Evolutionary conservation across 2,113 vertebrate genomes (phyloP).

Genomic region (Microcebus jonahi): DNA sequence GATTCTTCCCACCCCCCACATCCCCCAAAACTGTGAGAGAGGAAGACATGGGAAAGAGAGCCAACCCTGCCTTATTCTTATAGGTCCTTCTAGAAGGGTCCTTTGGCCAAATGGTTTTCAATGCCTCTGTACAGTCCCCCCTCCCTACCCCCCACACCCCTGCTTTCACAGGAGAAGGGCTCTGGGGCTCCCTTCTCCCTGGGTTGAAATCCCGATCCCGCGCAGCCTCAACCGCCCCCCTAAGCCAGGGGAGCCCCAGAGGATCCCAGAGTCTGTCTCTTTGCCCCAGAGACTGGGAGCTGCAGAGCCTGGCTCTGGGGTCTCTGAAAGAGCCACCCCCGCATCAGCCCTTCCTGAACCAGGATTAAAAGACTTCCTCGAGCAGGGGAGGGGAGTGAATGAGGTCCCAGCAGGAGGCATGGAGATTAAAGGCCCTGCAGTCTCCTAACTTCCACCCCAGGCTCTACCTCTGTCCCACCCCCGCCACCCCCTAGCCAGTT

Average conservation of each 20-base stretch:
- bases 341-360: conserved; percentile 40
- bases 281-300: background rate
- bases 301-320: background rate
- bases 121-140: background rate
- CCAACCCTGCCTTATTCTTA: conserved; percentile 54
- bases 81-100: conserved; percentile 57
- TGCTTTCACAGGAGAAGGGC: background rate
- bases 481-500: background rate
- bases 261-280: background rate
- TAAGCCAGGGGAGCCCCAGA: background rate
- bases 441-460: conserved; percentile 24
- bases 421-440: conserved; percentile 73
- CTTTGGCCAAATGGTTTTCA: conserved; percentile 66
- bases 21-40: background rate
- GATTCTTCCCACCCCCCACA: background rate
- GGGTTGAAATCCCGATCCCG: background rate
- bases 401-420: conserved; percentile 72
- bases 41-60: conserved; percentile 31
- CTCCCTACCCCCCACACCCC: background rate
- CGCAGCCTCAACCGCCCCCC: background rate
- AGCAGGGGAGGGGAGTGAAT: conserved; percentile 50
- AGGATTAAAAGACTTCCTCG: conserved; percentile 73
- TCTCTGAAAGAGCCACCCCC: background rate
- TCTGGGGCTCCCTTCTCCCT: background rate
- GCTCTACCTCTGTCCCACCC: background rate